Conservation (phyloP, 2,888 invertebrate genomes). For the Itoplectis maculator region DNA sequence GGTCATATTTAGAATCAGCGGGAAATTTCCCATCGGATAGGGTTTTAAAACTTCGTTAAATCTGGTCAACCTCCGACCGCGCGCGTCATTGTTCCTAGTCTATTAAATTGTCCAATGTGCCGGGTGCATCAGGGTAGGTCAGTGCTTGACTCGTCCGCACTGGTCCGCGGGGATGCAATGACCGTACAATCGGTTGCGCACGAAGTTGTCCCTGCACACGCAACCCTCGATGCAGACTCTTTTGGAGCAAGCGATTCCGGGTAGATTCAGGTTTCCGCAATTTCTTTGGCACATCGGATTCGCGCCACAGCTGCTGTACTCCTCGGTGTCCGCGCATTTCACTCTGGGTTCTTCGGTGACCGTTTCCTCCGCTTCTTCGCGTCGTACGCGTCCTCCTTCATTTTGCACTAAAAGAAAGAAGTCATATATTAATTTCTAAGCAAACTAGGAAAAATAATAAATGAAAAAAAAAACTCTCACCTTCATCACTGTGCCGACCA, state of each 20-base stretch:
- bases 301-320: constrained; percentile 67
- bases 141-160: constrained; percentile 65
- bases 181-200: constrained; percentile 64
- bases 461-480: constrained; percentile 14
- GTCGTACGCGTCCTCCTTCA: too few relatives aligned
- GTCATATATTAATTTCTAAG: too few relatives aligned
- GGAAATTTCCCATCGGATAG: too few relatives aligned
- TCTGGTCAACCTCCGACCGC: too few relatives aligned
- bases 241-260: constrained; percentile 63
- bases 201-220: constrained; percentile 70
- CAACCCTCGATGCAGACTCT: constrained; percentile 72
- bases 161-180: constrained; percentile 61
- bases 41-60: too few relatives aligned
- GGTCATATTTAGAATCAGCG: too few relatives aligned
- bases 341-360: not conserved
- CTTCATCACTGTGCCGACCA: constrained; percentile 46
- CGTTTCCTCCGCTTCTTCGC: too few relatives aligned
- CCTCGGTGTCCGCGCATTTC: constrained; percentile 66
- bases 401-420: not conserved
- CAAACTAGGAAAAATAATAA: too few relatives aligned
- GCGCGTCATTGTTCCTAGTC: not conserved
- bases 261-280: constrained; percentile 69
- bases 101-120: not conserved
- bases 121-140: not conserved
- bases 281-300: constrained; percentile 71